Percentiles rank a stretch among this genome's conserved stretches.
Conservation (phyloP, 2,888 invertebrate genomes). For the Synanthedon tipuliformis region DNA sequence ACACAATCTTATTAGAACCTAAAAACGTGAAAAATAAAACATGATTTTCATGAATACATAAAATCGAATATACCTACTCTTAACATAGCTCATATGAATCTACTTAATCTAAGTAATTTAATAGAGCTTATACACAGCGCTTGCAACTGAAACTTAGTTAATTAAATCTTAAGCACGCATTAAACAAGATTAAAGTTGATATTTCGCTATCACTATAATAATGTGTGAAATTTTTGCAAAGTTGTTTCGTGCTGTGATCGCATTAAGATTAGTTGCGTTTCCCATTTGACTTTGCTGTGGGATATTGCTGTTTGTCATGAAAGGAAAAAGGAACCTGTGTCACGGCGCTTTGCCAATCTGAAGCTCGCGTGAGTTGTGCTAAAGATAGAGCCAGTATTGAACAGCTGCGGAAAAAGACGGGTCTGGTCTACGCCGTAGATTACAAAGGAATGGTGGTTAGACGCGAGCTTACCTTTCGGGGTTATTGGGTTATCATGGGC, state of each 20-base stretch:
- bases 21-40: too few relatives aligned
- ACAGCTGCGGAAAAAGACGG: background rate
- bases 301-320: constrained; percentile 65
- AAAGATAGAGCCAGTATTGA: background rate
- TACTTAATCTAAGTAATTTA: background rate
- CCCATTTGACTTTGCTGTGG: constrained; percentile 53
- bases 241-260: constrained; percentile 41
- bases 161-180: background rate
- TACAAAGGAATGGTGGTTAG: background rate
- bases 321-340: constrained; percentile 27
- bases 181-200: background rate
- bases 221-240: constrained; percentile 44
- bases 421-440: background rate
- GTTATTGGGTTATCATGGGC: constrained; percentile 45
- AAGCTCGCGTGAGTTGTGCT: background rate
- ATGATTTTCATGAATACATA: too few relatives aligned
- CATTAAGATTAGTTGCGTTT: constrained; percentile 63
- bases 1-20: too few relatives aligned
- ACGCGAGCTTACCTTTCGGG: background rate
- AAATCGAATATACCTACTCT: background rate
- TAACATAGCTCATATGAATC: background rate
- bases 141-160: background rate
- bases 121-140: background rate
- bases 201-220: constrained; percentile 22
- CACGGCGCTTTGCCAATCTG: constrained; percentile 24